Conservation (phyloP, 1,140 invertebrate species). For the Thaumatotibia leucotreta region DNA sequence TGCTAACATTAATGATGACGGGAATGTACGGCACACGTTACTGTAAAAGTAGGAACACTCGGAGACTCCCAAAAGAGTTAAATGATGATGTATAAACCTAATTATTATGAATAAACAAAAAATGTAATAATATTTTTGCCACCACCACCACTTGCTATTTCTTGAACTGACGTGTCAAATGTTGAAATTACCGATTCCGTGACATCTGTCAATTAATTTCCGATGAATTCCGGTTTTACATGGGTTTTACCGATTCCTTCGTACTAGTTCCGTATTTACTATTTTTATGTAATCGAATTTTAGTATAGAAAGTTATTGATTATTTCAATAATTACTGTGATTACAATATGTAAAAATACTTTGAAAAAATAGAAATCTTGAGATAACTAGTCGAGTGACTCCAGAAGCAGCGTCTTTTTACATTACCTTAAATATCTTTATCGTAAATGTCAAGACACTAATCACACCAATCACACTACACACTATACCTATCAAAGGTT, state of each 20-base stretch:
- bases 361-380: too few species aligned
- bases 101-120: conserved; percentile 23
- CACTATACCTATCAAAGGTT: not conserved
- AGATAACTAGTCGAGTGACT: too few species aligned
- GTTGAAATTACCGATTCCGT: conserved; percentile 17
- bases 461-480: not conserved
- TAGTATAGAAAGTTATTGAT: too few species aligned
- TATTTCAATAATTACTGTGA: not conserved
- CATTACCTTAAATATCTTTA: not conserved
- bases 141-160: conserved; percentile 48
- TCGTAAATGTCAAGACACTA: not conserved
- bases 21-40: conserved; percentile 13
- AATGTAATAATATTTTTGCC: conserved; percentile 41
- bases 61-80: conserved; percentile 17
- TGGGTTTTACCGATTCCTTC: not conserved
- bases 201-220: not conserved
- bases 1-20: conserved; percentile 57
- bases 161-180: conserved; percentile 38
- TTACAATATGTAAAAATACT: too few species aligned
- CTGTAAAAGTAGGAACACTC: conserved; percentile 16
- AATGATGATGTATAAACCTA: conserved; percentile 3
- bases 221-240: too few species aligned
- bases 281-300: not conserved
- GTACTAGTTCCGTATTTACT: too few species aligned
- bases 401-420: not conserved